phyloP scores from a whole-genome alignment of 2,888 invertebrate species.

The Epirrita christyi region DNA sequence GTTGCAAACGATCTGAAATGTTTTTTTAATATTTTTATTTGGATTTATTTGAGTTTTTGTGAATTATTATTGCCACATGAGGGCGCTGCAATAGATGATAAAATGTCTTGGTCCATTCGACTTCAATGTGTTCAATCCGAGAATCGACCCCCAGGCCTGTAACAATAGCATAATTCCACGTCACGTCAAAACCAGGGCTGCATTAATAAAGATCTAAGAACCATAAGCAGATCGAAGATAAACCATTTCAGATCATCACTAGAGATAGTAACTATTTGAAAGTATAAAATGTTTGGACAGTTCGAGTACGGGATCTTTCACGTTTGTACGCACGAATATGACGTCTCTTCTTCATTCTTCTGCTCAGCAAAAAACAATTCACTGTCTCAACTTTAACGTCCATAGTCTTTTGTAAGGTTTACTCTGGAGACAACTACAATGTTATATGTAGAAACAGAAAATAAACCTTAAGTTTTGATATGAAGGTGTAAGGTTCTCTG shows the following conservation, averaged over 20 bases:
- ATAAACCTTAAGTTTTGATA: constrained; percentile 24
- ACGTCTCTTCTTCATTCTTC: constrained; percentile 53
- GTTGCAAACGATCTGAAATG: too few species aligned
- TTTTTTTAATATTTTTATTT: too few species aligned
- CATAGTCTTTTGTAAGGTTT: constrained; percentile 43
- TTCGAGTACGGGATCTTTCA: constrained; percentile 81
- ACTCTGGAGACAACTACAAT: constrained; percentile 36
- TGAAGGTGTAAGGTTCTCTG: constrained; percentile 47
- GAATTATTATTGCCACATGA: too few species aligned
- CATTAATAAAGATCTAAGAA: constrained; percentile 83
- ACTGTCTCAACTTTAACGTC: constrained; percentile 44
- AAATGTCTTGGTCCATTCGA: too few species aligned
- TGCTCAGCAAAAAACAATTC: constrained; percentile 45
- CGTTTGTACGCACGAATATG: constrained; percentile 78
- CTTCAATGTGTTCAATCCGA: too few species aligned
- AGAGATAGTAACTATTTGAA: constrained; percentile 81
- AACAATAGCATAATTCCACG: constrained; percentile 78
- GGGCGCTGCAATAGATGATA: too few species aligned
- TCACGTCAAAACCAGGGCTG: constrained; percentile 68
- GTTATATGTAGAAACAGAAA: constrained; percentile 44
- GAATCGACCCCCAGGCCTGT: too few species aligned
- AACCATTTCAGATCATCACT: constrained; percentile 79
- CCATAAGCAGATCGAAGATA: constrained; percentile 77
- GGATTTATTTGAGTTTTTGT: too few species aligned
- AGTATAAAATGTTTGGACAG: constrained; percentile 85